Evolutionary conservation across 2,113 vertebrate species (phyloP).

Genomic region (Sarotherodon lohbergeri): DNA sequence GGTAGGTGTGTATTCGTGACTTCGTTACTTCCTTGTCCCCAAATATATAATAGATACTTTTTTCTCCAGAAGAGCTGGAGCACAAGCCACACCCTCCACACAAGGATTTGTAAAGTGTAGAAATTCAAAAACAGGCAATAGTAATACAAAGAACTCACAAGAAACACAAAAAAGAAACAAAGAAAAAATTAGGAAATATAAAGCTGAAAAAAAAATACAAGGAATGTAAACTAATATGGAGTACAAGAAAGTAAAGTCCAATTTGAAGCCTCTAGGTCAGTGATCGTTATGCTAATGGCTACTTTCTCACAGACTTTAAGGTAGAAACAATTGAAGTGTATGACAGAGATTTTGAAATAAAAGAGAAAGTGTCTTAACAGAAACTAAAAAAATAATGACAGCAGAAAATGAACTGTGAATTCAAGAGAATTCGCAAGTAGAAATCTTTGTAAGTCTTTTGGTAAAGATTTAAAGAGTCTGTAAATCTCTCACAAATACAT

Average conservation of each 20-base stretch:
- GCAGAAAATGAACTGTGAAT: not conserved
- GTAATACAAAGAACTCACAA: not conserved
- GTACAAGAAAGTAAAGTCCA: not conserved
- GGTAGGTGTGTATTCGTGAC: not conserved
- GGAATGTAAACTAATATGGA: not conserved
- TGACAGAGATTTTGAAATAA: not conserved
- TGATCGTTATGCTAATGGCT: rapidly evolving
- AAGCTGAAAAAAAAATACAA: rapidly evolving
- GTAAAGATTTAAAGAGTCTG: not conserved
- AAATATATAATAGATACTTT: rapidly evolving
- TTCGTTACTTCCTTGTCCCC: not conserved
- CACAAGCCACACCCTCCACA: not conserved
- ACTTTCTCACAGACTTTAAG: not conserved
- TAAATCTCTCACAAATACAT: not conserved
- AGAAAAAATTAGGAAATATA: not conserved
- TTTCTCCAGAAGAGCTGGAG: not conserved
- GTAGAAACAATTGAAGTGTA: not conserved
- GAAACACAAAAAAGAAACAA: not conserved
- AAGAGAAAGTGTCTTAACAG: not conserved
- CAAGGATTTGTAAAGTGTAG: not conserved
- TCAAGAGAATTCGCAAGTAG: rapidly evolving
- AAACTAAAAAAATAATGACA: not conserved
- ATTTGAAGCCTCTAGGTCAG: not conserved
- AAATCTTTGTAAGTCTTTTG: not conserved
- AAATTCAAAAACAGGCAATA: rapidly evolving